Percentiles rank a stretch among this genome's conserved stretches.
phyloP scores from a whole-genome alignment of 1,140 invertebrate species.

The Drosophila busckii region DNA sequence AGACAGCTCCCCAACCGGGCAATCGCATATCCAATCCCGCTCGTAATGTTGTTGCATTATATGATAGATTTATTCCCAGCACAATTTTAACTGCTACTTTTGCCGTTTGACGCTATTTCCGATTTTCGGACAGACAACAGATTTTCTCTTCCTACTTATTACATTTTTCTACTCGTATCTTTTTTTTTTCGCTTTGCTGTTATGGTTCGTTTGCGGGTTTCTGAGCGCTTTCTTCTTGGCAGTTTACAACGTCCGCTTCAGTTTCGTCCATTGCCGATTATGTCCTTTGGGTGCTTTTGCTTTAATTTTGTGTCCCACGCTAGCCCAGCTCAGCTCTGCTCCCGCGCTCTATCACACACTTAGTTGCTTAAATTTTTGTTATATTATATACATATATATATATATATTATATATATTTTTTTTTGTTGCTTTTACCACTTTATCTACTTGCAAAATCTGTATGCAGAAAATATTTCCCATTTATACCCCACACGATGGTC shows the following conservation, averaged over 20 bases:
- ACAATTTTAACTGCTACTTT: constrained; percentile 72
- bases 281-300: constrained; percentile 71
- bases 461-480: constrained; percentile 73
- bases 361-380: constrained; percentile 22
- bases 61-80: constrained; percentile 74
- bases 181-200: neutral
- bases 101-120: constrained; percentile 43
- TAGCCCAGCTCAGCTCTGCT: neutral
- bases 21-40: no score
- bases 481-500: constrained; percentile 46
- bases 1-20: no score
- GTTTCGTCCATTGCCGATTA: constrained; percentile 64
- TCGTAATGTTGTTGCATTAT: no score
- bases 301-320: constrained; percentile 19
- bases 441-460: constrained; percentile 72
- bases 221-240: constrained; percentile 11
- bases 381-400: no score
- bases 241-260: constrained; percentile 65
- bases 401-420: constrained; percentile 13
- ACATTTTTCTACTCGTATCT: no score
- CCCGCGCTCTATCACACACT: constrained; percentile 1
- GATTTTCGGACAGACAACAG: no score
- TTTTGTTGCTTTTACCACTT: constrained; percentile 33
- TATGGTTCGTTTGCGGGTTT: constrained; percentile 1
- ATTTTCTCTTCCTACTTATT: no score